Base-by-base conservation (phyloP, 2,797 vertebrate species). In the Labeo calbasu region DNA sequence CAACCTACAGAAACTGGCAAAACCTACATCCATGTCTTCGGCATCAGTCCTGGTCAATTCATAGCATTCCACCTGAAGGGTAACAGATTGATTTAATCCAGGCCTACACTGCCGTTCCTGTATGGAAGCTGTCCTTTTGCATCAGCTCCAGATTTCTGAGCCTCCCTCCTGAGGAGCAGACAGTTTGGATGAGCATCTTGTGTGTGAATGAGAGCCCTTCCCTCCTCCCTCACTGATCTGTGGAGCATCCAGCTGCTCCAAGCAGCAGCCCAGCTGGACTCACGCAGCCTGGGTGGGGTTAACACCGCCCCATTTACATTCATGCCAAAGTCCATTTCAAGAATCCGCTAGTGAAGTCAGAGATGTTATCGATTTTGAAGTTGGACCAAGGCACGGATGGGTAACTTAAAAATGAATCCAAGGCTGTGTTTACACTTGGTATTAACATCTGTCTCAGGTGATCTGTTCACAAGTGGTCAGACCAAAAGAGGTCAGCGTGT, bases 121-220 rank as follows among this genome's bases (percentile, higher is more conserved):
- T 69, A 76, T 68, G 72, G 77, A 81, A 82, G 51, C 85, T 88
- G 85, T 88, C 84, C 83, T 73, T 84, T 85, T 82, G 61, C 76
- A 89, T 86, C 83, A 88, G 43, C 59, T 78, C 77, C 83, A 83
- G 36, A 72, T 84, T 79, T 66, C 59, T 87, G 73, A 86, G 50
- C 13, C 82, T 71, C 77, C 63, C 55, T 79, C 46, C 83, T 79
- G 63, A 73, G 36, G 59, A 79, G 48, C 65, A 76, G 65, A 71
- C 66, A 79, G 75, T 46, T 66, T 81, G 81, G 75, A 79, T 61
- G 53, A 84, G 68, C 75, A 87, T 85, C 79, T 61, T 72, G 61
- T 81, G 79, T 48, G 51, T 88, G 71, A 72, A 69, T 79, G 57
- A 76, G 65, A 70, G 55, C 70, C 69, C 61, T 69, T 65, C 59